Percentiles rank a stretch among this genome's conserved stretches.
Conservation (phyloP, 2,113 vertebrate species). For the Eptatretus burgeri region DNA sequence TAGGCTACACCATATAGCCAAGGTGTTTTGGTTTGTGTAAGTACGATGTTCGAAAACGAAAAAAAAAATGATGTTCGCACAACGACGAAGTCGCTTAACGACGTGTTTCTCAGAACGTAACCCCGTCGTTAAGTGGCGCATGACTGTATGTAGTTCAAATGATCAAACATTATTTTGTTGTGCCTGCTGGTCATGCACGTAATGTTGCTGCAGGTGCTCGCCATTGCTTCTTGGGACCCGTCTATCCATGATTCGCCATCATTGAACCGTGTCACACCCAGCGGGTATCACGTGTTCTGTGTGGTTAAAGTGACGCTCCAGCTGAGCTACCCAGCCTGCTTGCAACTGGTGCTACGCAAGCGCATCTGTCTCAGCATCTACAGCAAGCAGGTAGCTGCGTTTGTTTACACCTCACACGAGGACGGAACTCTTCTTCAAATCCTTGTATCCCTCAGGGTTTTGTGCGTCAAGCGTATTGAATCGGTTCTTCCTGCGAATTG, state of each 20-base stretch:
- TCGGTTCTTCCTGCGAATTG: neutral
- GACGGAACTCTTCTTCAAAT: neutral
- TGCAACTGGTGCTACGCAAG: slow-evolving; percentile 78
- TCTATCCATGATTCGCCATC: slow-evolving; percentile 78
- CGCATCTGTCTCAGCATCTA: slow-evolving; percentile 84
- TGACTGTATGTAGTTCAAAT: too few relatives aligned
- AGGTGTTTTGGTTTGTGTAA: too few relatives aligned
- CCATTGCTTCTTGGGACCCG: slow-evolving; percentile 72
- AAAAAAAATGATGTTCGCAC: too few relatives aligned
- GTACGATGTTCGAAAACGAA: too few relatives aligned
- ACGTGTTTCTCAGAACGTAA: too few relatives aligned
- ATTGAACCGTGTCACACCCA: slow-evolving; percentile 58
- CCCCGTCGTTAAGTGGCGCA: too few relatives aligned
- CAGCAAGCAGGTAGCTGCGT: slow-evolving; percentile 51
- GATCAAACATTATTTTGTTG: too few relatives aligned
- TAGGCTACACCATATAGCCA: too few relatives aligned
- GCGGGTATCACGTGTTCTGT: slow-evolving; percentile 63
- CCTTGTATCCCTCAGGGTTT: neutral
- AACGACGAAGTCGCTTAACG: too few relatives aligned
- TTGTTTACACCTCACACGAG: neutral
- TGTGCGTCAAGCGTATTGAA: neutral
- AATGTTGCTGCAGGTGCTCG: slow-evolving; percentile 29
- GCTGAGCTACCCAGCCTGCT: slow-evolving; percentile 69
- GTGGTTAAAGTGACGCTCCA: slow-evolving; percentile 75
- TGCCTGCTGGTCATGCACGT: too few relatives aligned